Base-by-base conservation (phyloP, 2,113 vertebrate species). In the Oxyruncus cristatus region DNA sequence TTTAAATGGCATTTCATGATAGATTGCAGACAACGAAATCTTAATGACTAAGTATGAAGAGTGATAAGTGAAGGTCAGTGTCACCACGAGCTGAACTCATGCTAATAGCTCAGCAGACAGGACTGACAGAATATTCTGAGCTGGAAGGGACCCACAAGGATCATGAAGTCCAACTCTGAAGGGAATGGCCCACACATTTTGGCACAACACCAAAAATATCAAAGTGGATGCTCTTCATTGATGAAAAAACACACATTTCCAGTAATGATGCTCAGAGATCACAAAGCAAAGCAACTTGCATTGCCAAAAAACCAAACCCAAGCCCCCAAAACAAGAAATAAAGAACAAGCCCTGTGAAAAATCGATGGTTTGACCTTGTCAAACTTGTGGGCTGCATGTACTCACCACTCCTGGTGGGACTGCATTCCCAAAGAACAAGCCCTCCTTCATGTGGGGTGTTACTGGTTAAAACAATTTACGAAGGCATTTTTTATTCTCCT, bases 401-500 rank as follows among this genome's bases (percentile, higher is more conserved):
- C n/a, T 33, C 42, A n/a, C 18, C 55, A 21, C 75, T 76, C 59
- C 86, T 90, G 68, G 75, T 55, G 84, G 92, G 91, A 94, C 21
- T 37, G 37, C 72, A 59, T 74, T 93, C 87, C 56, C 58, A 33
- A 81, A 75, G 55, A 88, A 83, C 47, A 71, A 85, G 35, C 49
- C n/a, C 62, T 73, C 72, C 85, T 81, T 88, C 65, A 37, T 21
- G 37, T 68, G 91, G 88, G 87, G 85, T 79, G 96, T 27, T 94
- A 89, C 91, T 85, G 89, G 91, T 90, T 61, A 86, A 67, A 84
- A 94, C 35, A 15, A 97, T 91, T 86, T 58, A 94, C 22, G 88
- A 82, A 86, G 81, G 87, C 8, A 16, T 77, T 90, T 86, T 85
- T 83, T 56, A 12, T 9, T 4, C 58, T 85, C 74, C 62, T 87